These are phyloP conservation scores for Ctenochaetus hawaiiensis DNA, from an alignment of 2,797 vertebrate species.

Conservation along the genomic window DNA sequence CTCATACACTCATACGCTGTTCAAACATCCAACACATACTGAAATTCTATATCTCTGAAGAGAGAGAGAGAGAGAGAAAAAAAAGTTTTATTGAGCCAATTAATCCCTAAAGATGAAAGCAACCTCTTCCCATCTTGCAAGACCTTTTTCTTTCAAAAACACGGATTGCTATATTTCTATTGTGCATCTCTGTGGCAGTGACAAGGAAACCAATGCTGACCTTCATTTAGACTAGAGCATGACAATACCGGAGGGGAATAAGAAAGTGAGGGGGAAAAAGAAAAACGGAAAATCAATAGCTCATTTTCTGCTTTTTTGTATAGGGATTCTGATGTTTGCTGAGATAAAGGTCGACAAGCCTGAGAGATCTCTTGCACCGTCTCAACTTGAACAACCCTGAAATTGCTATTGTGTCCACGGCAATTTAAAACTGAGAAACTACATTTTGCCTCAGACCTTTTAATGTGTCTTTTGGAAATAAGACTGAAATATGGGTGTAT, in stretches of 20 bases:
- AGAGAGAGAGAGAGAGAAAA: not conserved
- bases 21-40: conserved; percentile 9
- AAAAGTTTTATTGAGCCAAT: conserved; percentile 67
- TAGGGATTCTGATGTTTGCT: conserved; percentile 93
- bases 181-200: conserved; percentile 82
- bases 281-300: conserved; percentile 93
- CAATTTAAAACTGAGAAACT: conserved; percentile 70
- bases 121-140: conserved; percentile 60
- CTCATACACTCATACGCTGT: not conserved
- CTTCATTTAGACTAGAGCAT: conserved; percentile 95
- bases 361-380: conserved; percentile 81
- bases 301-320: conserved; percentile 95
- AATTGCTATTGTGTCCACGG: conserved; percentile 81
- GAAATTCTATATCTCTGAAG: conserved; percentile 35
- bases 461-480: conserved; percentile 58
- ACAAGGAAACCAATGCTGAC: conserved; percentile 90
- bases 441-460: conserved; percentile 54
- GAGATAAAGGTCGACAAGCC: conserved; percentile 91
- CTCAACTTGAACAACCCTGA: conserved; percentile 84
- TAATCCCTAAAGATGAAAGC: conserved; percentile 72
- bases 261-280: conserved; percentile 74
- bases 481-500: conserved; percentile 12
- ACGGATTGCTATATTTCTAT: conserved; percentile 70
- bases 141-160: conserved; percentile 69
- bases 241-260: conserved; percentile 89